Percentiles rank a stretch among this genome's conserved stretches.
Evolutionary conservation across 92 coral and sea anemone species (phyloP).

Genomic region (Epizoanthus illoricatus): DNA sequence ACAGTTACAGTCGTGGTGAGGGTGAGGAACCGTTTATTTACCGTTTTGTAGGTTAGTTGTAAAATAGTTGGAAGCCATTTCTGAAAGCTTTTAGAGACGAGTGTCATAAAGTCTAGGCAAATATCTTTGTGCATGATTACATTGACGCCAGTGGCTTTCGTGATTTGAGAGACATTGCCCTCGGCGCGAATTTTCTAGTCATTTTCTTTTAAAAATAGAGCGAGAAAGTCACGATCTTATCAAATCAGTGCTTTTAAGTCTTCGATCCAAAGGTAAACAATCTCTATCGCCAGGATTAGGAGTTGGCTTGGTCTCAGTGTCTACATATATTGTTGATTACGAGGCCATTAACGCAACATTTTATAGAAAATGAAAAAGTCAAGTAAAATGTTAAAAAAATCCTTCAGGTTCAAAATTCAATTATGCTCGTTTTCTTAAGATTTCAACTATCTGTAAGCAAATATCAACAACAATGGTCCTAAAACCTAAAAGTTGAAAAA

Average conservation of each 20-base stretch:
- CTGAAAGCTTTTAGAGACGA: conserved; percentile 1
- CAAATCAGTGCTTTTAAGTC: conserved; percentile 29
- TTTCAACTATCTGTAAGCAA: conserved; percentile 36
- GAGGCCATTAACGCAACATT: conserved; percentile 7
- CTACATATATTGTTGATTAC: conserved; percentile 4
- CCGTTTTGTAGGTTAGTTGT: background rate
- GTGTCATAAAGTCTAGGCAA: conserved; percentile 2
- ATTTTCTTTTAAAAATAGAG: conserved; percentile 23
- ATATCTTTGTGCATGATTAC: background rate
- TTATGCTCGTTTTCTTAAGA: conserved; percentile 21
- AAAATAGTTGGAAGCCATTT: background rate
- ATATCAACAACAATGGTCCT: conserved; percentile 20
- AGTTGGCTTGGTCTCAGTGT: conserved; percentile 11
- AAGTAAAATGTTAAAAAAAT: conserved; percentile 11
- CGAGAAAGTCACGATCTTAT: conserved; percentile 39
- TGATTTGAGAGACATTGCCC: conserved; percentile 14
- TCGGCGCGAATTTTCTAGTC: conserved; percentile 17
- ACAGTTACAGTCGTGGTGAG: background rate
- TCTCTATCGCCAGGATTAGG: conserved; percentile 23
- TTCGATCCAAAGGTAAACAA: conserved; percentile 19
- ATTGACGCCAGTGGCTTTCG: conserved; percentile 22
- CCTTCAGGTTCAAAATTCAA: conserved; percentile 38
- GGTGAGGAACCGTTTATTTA: background rate
- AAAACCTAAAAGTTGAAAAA: background rate
- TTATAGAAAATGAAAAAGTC: conserved; percentile 19